phyloP scores from a whole-genome alignment of 2,797 vertebrate species.

The Cynodonichthys magdalenae region DNA sequence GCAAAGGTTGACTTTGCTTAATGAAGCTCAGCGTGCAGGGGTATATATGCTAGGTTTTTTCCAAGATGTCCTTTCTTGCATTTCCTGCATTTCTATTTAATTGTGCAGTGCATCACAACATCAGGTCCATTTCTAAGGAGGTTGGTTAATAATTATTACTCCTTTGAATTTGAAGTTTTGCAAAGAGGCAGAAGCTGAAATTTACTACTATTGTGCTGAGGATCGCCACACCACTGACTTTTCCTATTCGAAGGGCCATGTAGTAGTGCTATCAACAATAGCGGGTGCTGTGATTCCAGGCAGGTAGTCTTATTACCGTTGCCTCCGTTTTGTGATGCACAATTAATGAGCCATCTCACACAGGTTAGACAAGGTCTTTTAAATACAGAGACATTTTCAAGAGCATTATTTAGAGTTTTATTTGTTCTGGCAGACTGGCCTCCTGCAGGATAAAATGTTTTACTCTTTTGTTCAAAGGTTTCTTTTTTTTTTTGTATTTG shows the following conservation, averaged over 20 bases:
- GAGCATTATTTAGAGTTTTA: conserved; percentile 35
- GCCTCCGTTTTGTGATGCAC: conserved; percentile 60
- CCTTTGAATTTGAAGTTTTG: conserved; percentile 60
- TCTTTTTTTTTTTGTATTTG: conserved; percentile 9
- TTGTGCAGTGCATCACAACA: conserved; percentile 34
- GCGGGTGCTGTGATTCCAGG: conserved; percentile 59
- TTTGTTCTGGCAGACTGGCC: conserved; percentile 49
- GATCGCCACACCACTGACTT: conserved; percentile 44
- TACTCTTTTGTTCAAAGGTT: conserved; percentile 38
- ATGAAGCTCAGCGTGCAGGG: not conserved
- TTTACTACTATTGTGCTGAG: conserved; percentile 58
- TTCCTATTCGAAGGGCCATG: conserved; percentile 50
- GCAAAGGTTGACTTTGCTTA: conserved; percentile 16
- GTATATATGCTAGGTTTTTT: not conserved
- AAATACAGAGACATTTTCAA: conserved; percentile 45
- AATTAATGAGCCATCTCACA: conserved; percentile 69
- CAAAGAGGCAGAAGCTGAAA: conserved; percentile 52
- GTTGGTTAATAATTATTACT: conserved; percentile 31
- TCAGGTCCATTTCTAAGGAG: conserved; percentile 9
- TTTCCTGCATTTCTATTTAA: conserved; percentile 22
- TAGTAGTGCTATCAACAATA: conserved; percentile 51
- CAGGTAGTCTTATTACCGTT: conserved; percentile 57
- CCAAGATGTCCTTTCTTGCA: not conserved
- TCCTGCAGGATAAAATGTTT: conserved; percentile 44
- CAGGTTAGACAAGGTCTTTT: conserved; percentile 44